Percentiles rank a stretch among this genome's conserved stretches.
phyloP scores from a whole-genome alignment of 2,888 invertebrate genomes.

The Agonopterix arenella region DNA sequence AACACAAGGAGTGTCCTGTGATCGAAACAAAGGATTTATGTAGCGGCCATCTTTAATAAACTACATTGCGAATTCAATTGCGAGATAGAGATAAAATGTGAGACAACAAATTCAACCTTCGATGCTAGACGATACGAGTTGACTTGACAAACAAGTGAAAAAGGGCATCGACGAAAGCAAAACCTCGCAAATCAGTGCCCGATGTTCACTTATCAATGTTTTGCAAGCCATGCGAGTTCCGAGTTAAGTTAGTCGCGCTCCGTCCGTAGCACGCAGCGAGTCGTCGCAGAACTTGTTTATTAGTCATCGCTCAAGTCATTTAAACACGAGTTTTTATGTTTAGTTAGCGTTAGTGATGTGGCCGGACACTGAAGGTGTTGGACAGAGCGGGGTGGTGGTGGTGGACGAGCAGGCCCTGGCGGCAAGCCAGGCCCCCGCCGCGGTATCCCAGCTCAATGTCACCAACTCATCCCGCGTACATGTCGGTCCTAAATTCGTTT shows the following conservation, averaged over 20 bases:
- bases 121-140: too few species aligned
- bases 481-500: slow-evolving; percentile 57
- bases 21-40: too few species aligned
- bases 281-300: background rate
- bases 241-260: too few species aligned
- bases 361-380: slow-evolving; percentile 24
- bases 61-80: too few species aligned
- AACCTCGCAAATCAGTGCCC: background rate
- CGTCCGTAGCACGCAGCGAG: too few species aligned
- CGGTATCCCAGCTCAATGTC: slow-evolving; percentile 43
- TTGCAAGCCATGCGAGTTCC: too few species aligned
- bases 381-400: slow-evolving; percentile 31
- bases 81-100: too few species aligned
- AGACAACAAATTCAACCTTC: too few species aligned
- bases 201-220: background rate
- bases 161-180: background rate
- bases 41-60: too few species aligned
- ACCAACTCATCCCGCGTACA: slow-evolving; percentile 50
- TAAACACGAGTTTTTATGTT: slow-evolving; percentile 16
- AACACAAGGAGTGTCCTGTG: too few species aligned
- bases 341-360: slow-evolving; percentile 30
- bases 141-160: background rate
- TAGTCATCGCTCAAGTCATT: slow-evolving; percentile 21
- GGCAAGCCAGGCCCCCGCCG: slow-evolving; percentile 27
- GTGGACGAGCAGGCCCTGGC: slow-evolving; percentile 29